A percentile compares a stretch with the other conserved stretches of the same genome.
These are phyloP conservation scores for Heliothis subflexa DNA, from an alignment of 1,140 invertebrate genomes.

Conservation along the genomic window DNA sequence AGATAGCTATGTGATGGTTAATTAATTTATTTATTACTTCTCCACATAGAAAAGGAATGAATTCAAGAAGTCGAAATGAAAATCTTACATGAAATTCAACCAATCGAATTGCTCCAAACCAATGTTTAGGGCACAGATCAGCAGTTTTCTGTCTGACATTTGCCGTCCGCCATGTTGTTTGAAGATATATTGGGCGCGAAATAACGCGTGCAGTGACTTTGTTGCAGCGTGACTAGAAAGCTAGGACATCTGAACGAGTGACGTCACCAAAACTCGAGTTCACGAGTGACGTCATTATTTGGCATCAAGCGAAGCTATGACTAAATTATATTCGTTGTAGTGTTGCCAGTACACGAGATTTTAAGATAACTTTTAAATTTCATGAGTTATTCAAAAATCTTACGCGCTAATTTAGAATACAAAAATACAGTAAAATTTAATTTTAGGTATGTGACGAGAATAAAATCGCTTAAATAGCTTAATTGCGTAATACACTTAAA, in stretches of 20 bases:
- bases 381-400: too few relatives aligned
- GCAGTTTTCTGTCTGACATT: neutral
- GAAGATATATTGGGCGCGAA: slow-evolving; percentile 3
- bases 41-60: too few relatives aligned
- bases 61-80: neutral
- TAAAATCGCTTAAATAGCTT: too few relatives aligned
- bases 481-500: neutral
- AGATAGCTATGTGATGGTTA: too few relatives aligned
- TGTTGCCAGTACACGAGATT: slow-evolving; percentile 20
- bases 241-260: slow-evolving; percentile 50
- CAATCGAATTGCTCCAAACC: too few relatives aligned
- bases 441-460: too few relatives aligned
- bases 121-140: too few relatives aligned
- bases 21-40: too few relatives aligned
- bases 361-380: too few relatives aligned
- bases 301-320: slow-evolving; percentile 49
- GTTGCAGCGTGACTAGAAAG: slow-evolving; percentile 62
- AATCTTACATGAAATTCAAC: neutral
- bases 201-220: slow-evolving; percentile 41
- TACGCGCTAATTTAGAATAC: too few relatives aligned
- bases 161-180: neutral
- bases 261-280: neutral
- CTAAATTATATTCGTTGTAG: slow-evolving; percentile 36
- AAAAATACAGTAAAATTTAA: too few relatives aligned
- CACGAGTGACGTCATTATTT: slow-evolving; percentile 29